Conservation (phyloP, 2,888 invertebrate species). For the Exocentrus adspersus region DNA sequence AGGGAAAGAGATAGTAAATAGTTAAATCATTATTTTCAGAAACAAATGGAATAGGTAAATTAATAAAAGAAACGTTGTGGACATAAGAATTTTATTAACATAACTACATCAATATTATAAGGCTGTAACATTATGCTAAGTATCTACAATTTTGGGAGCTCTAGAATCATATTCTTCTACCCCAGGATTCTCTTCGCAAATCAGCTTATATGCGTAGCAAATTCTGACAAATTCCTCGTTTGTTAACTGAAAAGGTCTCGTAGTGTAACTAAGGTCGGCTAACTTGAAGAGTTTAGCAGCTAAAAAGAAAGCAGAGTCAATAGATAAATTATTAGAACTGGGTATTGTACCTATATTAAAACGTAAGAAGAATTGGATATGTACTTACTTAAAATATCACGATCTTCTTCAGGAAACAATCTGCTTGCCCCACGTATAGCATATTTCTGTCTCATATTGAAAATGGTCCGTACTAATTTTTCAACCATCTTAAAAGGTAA, state of each 20-base stretch:
- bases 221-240: conserved; percentile 83
- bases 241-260: conserved; percentile 77
- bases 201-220: conserved; percentile 79
- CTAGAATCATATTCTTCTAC: conserved; percentile 76
- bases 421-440: conserved; percentile 75
- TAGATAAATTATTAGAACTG: too few species aligned
- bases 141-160: conserved; percentile 58
- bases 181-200: conserved; percentile 75
- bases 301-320: too few species aligned
- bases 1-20: too few species aligned
- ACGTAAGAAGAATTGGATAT: too few species aligned
- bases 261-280: conserved; percentile 76
- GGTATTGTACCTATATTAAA: too few species aligned
- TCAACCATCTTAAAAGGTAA: conserved; percentile 88
- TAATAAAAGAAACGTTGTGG: too few species aligned
- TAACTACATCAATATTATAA: background rate
- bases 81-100: too few species aligned
- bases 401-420: conserved; percentile 78
- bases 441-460: conserved; percentile 89
- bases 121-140: background rate
- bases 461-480: conserved; percentile 87
- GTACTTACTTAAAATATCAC: conserved; percentile 70
- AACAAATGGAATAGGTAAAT: too few species aligned
- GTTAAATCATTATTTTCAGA: too few species aligned
- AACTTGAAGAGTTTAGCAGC: conserved; percentile 71